Evolutionary conservation across 1,140 invertebrate genomes (phyloP).

Genomic region (Yoshiicerus persimilis): DNA sequence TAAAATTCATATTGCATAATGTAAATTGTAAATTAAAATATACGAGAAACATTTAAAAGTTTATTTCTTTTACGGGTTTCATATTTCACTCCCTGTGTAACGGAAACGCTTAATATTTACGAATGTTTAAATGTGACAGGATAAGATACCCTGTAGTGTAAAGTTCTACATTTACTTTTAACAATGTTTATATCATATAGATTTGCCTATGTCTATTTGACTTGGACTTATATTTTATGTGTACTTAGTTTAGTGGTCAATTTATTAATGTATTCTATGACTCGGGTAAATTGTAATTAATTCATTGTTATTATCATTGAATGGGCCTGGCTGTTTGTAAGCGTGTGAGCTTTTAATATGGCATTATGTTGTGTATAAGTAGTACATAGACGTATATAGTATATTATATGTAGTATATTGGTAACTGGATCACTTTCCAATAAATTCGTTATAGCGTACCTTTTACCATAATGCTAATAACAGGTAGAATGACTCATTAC

Average conservation of each 20-base stretch:
- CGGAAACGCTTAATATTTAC: neutral
- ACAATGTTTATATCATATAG: neutral
- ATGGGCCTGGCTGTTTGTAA: neutral
- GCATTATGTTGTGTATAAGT: neutral
- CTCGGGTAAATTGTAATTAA: neutral
- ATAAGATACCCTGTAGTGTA: neutral
- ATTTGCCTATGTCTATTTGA: neutral
- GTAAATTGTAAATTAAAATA: neutral
- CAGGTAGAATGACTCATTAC: neutral
- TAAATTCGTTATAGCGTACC: neutral
- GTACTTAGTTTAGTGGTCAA: neutral
- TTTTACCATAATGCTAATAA: neutral
- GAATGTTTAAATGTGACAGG: no score
- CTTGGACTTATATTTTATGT: neutral
- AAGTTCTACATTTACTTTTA: neutral
- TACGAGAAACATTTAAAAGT: neutral
- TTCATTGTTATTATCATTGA: slow-evolving; percentile 21
- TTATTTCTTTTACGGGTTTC: neutral
- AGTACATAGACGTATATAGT: no score
- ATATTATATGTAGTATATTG: neutral
- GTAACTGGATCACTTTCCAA: neutral
- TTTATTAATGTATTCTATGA: neutral
- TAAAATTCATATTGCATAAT: neutral
- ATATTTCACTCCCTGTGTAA: neutral
- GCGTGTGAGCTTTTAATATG: slow-evolving; percentile 11